phyloP scores from a whole-genome alignment of 2,888 invertebrate genomes.

The Scelioninae gen. 1 region DNA sequence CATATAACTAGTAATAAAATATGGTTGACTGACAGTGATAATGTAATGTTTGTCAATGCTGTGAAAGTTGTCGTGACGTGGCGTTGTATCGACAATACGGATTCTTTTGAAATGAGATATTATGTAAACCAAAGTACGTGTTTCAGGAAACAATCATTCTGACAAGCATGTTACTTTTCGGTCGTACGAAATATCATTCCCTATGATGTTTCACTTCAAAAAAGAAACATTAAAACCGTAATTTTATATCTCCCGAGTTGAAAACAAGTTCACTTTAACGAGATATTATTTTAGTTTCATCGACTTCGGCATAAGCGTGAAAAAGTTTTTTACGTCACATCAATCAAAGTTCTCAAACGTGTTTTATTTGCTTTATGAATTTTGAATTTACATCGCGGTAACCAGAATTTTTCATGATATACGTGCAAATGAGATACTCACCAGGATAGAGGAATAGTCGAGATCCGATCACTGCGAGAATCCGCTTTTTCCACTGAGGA shows the following conservation, averaged over 20 bases:
- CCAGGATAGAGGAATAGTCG: constrained; percentile 87
- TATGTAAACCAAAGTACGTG: constrained; percentile 13
- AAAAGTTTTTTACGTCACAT: constrained; percentile 36
- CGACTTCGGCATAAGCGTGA: constrained; percentile 23
- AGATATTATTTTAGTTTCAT: constrained; percentile 43
- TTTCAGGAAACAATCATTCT: constrained; percentile 2
- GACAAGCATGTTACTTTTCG: too few relatives aligned
- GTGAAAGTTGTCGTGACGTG: constrained; percentile 51
- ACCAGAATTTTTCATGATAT: constrained; percentile 34
- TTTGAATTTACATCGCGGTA: constrained; percentile 33
- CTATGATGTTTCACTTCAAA: too few relatives aligned
- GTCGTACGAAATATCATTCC: too few relatives aligned
- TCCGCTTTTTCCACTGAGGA: constrained; percentile 88
- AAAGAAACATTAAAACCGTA: constrained; percentile 29
- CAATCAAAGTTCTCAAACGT: constrained; percentile 31
- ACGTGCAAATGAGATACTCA: constrained; percentile 76
- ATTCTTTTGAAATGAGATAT: constrained; percentile 52
- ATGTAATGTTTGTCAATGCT: constrained; percentile 51
- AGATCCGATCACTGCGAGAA: constrained; percentile 87
- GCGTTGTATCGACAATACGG: constrained; percentile 38
- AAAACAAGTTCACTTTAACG: constrained; percentile 44
- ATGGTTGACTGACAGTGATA: constrained; percentile 48
- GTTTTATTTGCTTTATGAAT: constrained; percentile 40
- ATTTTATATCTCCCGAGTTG: constrained; percentile 30
- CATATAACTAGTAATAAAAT: constrained; percentile 35